phyloP scores from a whole-genome alignment of 2,113 vertebrate genomes.

The Pseudopodoces humilis region DNA sequence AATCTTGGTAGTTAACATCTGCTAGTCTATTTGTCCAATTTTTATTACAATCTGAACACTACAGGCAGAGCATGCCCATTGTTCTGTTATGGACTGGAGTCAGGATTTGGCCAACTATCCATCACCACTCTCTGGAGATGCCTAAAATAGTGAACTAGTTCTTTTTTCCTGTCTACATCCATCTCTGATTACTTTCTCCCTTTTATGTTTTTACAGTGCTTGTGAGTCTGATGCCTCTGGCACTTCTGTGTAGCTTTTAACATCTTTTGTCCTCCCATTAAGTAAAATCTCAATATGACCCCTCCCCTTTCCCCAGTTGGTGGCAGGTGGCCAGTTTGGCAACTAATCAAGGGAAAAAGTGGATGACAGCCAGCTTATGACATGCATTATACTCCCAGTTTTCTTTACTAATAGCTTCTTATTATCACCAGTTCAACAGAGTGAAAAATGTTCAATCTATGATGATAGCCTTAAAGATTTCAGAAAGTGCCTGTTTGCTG shows the following conservation, averaged over 20 bases:
- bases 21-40: background rate
- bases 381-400: background rate
- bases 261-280: background rate
- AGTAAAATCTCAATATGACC: background rate
- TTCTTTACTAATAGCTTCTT: slow-evolving; percentile 1
- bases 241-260: background rate
- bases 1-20: background rate
- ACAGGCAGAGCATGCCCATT: background rate
- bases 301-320: background rate
- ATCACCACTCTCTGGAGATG: background rate
- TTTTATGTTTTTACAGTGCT: background rate
- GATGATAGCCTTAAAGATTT: background rate
- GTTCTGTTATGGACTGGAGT: background rate
- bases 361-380: background rate
- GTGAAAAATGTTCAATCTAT: slow-evolving; percentile 14
- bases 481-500: background rate
- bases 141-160: background rate
- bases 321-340: background rate
- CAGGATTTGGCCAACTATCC: background rate
- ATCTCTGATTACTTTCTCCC: background rate
- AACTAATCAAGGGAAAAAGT: slow-evolving; percentile 1
- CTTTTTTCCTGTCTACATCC: background rate
- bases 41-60: background rate
- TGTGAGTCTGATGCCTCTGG: background rate
- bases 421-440: slow-evolving; percentile 19